Evolutionary conservation across 1,140 invertebrate genomes (phyloP).

Genomic region (Trachymyrmex cornetzi): DNA sequence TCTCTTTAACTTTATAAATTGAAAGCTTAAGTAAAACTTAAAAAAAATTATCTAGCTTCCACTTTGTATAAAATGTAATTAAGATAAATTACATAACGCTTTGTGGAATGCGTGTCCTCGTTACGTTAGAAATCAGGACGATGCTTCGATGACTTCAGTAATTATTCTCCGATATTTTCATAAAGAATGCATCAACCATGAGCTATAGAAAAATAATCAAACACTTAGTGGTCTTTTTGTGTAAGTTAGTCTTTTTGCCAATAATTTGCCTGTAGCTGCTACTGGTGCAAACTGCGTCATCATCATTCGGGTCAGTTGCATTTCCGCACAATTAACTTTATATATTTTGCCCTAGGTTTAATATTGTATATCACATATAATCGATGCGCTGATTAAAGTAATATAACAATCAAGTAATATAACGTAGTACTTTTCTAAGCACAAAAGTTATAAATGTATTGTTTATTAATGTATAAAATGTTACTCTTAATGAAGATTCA

Average conservation of each 20-base stretch:
- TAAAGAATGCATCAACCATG: slow-evolving; percentile 27
- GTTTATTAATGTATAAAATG: not conserved
- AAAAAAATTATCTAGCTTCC: not conserved
- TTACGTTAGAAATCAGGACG: not conserved
- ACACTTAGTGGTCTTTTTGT: slow-evolving; percentile 21
- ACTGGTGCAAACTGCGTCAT: slow-evolving; percentile 28
- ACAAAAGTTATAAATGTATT: not conserved
- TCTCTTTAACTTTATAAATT: not conserved
- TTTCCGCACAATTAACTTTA: slow-evolving; percentile 65
- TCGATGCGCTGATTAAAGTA: not conserved
- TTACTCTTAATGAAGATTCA: slow-evolving; percentile 5
- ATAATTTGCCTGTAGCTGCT: slow-evolving; percentile 12
- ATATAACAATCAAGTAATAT: not conserved
- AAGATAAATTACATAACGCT: slow-evolving; percentile 22
- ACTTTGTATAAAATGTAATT: not conserved
- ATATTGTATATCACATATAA: slow-evolving; percentile 7
- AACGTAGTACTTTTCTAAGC: not conserved
- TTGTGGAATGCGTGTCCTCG: not conserved
- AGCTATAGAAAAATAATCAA: slow-evolving; percentile 41
- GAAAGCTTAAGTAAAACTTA: not conserved
- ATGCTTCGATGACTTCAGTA: slow-evolving; percentile 21
- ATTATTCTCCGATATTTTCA: slow-evolving; percentile 23
- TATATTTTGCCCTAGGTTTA: slow-evolving; percentile 55
- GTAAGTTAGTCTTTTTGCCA: slow-evolving; percentile 4
- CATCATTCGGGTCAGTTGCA: slow-evolving; percentile 39